Conservation (phyloP, 2,113 vertebrate species). For the Columbina picui region DNA sequence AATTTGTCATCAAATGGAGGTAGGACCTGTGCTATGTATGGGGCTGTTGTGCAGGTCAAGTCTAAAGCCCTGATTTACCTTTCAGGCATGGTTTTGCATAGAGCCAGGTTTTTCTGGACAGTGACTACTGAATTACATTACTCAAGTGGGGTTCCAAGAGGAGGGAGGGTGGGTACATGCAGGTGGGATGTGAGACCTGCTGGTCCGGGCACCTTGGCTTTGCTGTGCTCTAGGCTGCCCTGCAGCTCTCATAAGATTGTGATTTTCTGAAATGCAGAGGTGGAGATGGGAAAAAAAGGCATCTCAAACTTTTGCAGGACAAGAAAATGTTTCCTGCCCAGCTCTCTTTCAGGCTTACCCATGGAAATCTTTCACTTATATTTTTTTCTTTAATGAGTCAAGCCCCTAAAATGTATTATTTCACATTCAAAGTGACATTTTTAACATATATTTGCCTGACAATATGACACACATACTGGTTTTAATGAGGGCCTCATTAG, state of each 20-base stretch:
- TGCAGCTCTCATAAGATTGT: neutral
- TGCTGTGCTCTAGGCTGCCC: accelerated
- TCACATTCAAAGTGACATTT: slow-evolving; percentile 68
- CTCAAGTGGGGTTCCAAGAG: neutral
- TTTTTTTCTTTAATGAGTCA: slow-evolving; percentile 67
- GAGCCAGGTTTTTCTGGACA: neutral
- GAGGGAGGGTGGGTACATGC: accelerated
- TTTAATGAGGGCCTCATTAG: slow-evolving; percentile 73
- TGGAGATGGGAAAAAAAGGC: accelerated
- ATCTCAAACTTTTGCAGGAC: neutral
- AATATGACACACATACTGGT: slow-evolving; percentile 67
- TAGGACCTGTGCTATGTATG: neutral
- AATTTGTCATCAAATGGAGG: neutral
- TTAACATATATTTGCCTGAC: slow-evolving; percentile 75
- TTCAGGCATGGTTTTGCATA: neutral
- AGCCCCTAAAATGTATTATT: slow-evolving; percentile 65
- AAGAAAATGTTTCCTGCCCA: neutral
- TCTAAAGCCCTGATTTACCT: neutral
- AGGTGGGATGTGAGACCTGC: neutral
- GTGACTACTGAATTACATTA: neutral
- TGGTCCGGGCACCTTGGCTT: accelerated
- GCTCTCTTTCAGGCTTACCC: neutral
- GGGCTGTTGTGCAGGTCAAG: neutral
- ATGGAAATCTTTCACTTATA: slow-evolving; percentile 3
- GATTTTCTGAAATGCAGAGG: neutral